phyloP scores from a whole-genome alignment of 2,113 vertebrate genomes.

The Daphoenositta chrysoptera region DNA sequence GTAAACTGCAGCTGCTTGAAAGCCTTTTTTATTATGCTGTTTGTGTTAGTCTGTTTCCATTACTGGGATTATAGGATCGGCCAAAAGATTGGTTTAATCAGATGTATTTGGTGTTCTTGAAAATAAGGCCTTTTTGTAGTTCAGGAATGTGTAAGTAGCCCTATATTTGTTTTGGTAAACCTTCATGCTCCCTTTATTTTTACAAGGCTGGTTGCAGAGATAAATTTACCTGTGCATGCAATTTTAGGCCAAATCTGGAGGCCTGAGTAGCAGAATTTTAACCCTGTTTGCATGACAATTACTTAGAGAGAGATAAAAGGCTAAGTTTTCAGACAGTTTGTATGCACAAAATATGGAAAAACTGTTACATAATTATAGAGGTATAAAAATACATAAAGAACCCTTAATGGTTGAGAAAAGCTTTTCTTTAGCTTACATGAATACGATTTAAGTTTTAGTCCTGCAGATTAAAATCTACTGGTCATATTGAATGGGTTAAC shows the following conservation, averaged over 20 bases:
- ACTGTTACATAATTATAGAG: neutral
- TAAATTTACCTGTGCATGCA: neutral
- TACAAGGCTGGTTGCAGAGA: neutral
- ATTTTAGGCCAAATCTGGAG: neutral
- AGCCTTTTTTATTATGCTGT: neutral
- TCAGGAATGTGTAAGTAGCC: neutral
- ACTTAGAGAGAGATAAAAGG: neutral
- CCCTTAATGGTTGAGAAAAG: neutral
- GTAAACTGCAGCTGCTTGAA: neutral
- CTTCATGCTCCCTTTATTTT: neutral
- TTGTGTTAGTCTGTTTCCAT: neutral
- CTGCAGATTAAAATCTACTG: neutral
- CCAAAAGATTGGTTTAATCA: neutral
- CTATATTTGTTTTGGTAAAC: neutral
- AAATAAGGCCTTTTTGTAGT: neutral
- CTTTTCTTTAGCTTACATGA: neutral
- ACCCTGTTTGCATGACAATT: neutral
- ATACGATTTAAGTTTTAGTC: neutral
- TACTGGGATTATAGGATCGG: neutral
- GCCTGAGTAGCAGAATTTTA: neutral
- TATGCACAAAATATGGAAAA: neutral
- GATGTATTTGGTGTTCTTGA: neutral
- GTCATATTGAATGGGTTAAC: neutral
- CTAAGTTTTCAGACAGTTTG: neutral
- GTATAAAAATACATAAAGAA: neutral